Evolutionary conservation across 2,888 invertebrate species (phyloP).

Genomic region (Ditylenchus weischeri): DNA sequence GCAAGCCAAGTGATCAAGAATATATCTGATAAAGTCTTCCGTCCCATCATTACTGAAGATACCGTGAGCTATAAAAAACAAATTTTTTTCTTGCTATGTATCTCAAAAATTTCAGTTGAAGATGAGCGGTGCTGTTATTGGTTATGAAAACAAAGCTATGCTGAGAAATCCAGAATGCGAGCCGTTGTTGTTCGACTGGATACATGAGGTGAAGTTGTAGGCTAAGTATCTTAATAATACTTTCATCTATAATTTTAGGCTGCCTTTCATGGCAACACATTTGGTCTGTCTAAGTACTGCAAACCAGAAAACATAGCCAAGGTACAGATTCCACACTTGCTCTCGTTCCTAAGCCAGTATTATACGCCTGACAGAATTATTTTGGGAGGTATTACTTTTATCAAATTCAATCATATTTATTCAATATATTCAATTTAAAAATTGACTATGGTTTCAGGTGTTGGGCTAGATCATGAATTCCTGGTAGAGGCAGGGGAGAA

Average conservation of each 20-base stretch:
- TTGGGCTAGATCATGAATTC: slow-evolving; percentile 83
- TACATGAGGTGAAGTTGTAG: slow-evolving; percentile 76
- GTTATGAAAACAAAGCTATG: slow-evolving; percentile 86
- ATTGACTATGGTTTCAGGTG: slow-evolving; percentile 62
- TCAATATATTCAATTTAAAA: neutral
- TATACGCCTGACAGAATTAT: slow-evolving; percentile 89
- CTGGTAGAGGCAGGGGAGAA: slow-evolving; percentile 79
- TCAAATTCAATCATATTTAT: neutral
- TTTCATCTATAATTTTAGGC: slow-evolving; percentile 68
- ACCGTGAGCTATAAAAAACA: slow-evolving; percentile 67
- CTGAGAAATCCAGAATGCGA: slow-evolving; percentile 91
- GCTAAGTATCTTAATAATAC: neutral
- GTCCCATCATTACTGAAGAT: slow-evolving; percentile 77
- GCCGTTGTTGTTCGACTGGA: slow-evolving; percentile 88
- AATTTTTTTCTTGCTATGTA: too few relatives aligned
- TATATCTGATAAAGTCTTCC: slow-evolving; percentile 83
- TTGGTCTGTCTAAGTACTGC: slow-evolving; percentile 90
- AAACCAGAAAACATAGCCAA: slow-evolving; percentile 74
- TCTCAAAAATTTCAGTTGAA: slow-evolving; percentile 34
- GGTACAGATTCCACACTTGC: slow-evolving; percentile 75
- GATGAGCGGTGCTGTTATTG: slow-evolving; percentile 76
- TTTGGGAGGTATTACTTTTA: slow-evolving; percentile 71
- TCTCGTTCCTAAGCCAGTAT: slow-evolving; percentile 81
- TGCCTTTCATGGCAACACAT: slow-evolving; percentile 85
- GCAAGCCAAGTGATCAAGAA: slow-evolving; percentile 80